Evolutionary conservation across 2,113 vertebrate species (phyloP), one percentile per base, ranked within the genome.

Genomic region (Lamprologus ornatipinnis): DNA sequence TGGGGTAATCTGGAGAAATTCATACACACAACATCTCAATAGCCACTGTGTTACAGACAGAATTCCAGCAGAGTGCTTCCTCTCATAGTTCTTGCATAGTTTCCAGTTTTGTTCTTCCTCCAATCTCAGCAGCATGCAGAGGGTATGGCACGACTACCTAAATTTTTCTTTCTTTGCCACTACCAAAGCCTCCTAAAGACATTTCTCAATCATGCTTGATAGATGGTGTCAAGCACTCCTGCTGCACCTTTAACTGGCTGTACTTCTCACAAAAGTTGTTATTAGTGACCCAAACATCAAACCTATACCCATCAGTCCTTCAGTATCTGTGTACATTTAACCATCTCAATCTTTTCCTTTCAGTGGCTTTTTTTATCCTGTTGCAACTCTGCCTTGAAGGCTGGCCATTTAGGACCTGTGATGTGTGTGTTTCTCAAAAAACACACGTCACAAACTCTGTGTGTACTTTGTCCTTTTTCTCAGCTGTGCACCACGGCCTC

Each of bases 391-490:
- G 73, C 10, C 15, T 49, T 33, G 26, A 51, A 78, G 73, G 10
- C 26, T 19, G 47, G 70, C 73, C 0, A 78, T 78, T 78, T 78
- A 78, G 45, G 45, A 78, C 26, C 45, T 49, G 15, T 78, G 15
- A 49, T 31, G 15, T 49, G 42, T 49, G 23, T 2, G 42, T 47
- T 75, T 75, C 40, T 47, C 40, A 47, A 75, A 47, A 75, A 28
- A 47, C 68, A 47, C 70, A 19, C 15, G 1, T 75, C 40, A 73
- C 14, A 47, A 26, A 28, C 23, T 75, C 70, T 28, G 42, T 35
- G 42, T 75, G 9, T 47, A 75, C 70, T 75, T 75, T 49, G 40
- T 75, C 70, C 42, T 47, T 47, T 75, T 47, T 47, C 70, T 75
- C 70, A 47, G 42, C 17, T 51, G 6, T 78, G 45, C 26, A 51